A percentile compares a stretch with the other conserved stretches of the same genome.
These are phyloP conservation scores for Ramphastos sulfuratus DNA, from an alignment of 2,113 vertebrate species.

Conservation along the genomic window DNA sequence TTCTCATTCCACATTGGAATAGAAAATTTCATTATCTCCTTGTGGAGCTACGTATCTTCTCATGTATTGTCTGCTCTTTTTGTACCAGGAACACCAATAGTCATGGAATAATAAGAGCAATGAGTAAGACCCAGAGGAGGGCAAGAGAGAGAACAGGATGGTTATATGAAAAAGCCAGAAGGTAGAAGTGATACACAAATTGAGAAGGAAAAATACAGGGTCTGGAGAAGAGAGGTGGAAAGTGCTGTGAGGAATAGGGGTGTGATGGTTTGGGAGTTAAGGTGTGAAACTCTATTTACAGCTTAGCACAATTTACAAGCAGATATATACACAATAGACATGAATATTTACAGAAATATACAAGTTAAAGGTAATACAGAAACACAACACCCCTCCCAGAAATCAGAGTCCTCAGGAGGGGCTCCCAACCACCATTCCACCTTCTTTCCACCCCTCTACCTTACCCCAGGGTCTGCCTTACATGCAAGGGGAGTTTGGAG, in stretches of 20 bases:
- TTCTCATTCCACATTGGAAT: slow-evolving; percentile 2
- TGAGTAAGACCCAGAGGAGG: neutral
- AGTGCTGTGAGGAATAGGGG: neutral
- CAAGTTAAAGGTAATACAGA: too few species aligned
- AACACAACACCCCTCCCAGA: too few species aligned
- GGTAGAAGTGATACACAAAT: neutral
- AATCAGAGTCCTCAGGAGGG: too few species aligned
- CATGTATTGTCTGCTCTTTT: neutral
- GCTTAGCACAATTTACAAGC: too few species aligned
- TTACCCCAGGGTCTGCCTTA: too few species aligned
- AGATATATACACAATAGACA: too few species aligned
- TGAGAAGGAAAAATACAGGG: neutral
- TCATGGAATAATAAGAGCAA: neutral
- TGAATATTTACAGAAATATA: too few species aligned
- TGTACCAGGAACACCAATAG: neutral
- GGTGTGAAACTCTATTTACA: too few species aligned
- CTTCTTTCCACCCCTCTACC: too few species aligned
- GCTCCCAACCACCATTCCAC: too few species aligned
- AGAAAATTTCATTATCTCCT: neutral
- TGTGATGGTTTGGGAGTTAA: too few species aligned
- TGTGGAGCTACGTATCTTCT: neutral
- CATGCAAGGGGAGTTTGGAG: too few species aligned
- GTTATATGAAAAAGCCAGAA: neutral
- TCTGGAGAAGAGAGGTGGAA: neutral
- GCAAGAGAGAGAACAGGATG: neutral